phyloP scores from a whole-genome alignment of 2,113 vertebrate species.

The Carassius auratus region DNA sequence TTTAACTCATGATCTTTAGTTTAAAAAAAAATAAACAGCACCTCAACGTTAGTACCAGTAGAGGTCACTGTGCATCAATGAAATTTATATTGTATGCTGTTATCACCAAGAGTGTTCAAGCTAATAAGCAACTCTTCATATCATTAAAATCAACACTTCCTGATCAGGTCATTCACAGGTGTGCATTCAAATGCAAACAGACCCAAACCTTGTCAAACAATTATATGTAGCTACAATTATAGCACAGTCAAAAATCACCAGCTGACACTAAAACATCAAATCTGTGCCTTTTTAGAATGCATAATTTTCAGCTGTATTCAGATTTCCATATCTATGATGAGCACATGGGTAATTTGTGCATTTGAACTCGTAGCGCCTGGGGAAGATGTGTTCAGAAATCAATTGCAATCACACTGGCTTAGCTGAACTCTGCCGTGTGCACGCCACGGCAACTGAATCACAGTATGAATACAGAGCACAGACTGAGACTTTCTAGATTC shows the following conservation, averaged over 20 bases:
- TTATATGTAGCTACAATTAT: not conserved
- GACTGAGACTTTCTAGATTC: not conserved
- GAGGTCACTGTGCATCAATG: slow-evolving; percentile 25
- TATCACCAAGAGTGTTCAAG: not conserved
- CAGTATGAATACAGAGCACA: not conserved
- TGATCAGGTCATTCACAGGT: not conserved
- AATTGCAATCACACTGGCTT: slow-evolving; percentile 26
- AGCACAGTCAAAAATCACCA: not conserved
- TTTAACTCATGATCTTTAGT: not conserved
- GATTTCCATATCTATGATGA: not conserved
- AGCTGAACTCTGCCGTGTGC: not conserved
- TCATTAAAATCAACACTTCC: not conserved
- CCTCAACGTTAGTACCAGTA: not conserved
- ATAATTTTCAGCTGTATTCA: slow-evolving; percentile 2
- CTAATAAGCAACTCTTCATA: not conserved
- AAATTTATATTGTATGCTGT: not conserved
- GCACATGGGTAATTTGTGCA: not conserved
- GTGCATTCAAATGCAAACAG: not conserved
- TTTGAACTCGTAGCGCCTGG: not conserved
- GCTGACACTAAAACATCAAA: not conserved
- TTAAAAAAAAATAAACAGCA: no score
- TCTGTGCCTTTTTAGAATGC: not conserved
- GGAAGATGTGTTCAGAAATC: slow-evolving; percentile 32
- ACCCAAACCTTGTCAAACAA: not conserved
- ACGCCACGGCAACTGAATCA: not conserved